Conservation (phyloP, 2,888 invertebrate species). For the Papilio demoleus region DNA sequence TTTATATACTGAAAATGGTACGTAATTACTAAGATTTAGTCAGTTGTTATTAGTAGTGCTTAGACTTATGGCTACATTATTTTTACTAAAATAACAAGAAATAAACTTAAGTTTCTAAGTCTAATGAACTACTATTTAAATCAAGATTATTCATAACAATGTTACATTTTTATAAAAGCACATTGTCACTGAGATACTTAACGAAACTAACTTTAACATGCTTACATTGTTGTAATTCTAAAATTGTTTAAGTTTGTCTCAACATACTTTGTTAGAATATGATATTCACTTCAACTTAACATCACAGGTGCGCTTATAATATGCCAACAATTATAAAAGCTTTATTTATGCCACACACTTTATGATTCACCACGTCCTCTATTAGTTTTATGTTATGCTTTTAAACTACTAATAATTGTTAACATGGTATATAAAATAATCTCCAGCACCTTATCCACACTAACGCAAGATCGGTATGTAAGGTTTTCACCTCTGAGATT, state of each 20-base stretch:
- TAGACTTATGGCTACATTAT: too few species aligned
- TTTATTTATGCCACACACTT: neutral
- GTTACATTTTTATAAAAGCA: neutral
- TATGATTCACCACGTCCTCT: neutral
- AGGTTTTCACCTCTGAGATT: too few species aligned
- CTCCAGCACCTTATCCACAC: too few species aligned
- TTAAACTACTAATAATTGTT: neutral
- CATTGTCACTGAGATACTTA: neutral
- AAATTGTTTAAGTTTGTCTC: constrained; percentile 4
- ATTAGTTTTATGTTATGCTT: neutral
- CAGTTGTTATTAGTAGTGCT: too few species aligned
- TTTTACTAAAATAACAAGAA: too few species aligned
- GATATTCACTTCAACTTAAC: constrained; percentile 1
- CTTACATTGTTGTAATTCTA: constrained; percentile 1
- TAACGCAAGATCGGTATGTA: too few species aligned
- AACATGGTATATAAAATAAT: too few species aligned
- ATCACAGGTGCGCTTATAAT: neutral
- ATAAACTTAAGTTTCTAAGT: too few species aligned
- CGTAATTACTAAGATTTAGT: neutral
- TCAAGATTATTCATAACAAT: neutral
- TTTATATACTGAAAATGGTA: neutral
- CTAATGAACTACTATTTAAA: too few species aligned
- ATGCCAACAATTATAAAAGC: neutral
- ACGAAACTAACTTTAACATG: neutral
- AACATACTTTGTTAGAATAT: constrained; percentile 13